These are phyloP conservation scores for Hylaeus anthracinus DNA, from an alignment of 1,140 invertebrate species.

Conservation along the genomic window DNA sequence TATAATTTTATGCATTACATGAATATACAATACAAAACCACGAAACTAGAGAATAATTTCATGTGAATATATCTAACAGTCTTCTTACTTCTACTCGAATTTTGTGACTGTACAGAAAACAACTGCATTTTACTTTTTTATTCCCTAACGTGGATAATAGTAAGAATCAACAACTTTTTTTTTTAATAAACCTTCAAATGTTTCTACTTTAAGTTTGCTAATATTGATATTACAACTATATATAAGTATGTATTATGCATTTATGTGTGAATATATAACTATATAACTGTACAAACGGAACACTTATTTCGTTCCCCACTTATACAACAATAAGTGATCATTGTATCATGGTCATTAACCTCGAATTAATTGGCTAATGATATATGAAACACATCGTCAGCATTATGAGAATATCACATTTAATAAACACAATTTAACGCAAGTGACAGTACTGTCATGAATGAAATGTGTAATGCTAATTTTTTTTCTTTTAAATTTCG, in stretches of 20 bases:
- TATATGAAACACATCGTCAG: slow-evolving; percentile 59
- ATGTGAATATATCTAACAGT: slow-evolving; percentile 59
- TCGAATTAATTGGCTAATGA: slow-evolving; percentile 53
- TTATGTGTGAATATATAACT: slow-evolving; percentile 63
- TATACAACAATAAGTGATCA: slow-evolving; percentile 55
- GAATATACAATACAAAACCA: slow-evolving; percentile 60
- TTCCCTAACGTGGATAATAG: slow-evolving; percentile 67
- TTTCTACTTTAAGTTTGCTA: slow-evolving; percentile 69
- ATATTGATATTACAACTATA: slow-evolving; percentile 68
- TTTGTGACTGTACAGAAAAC: slow-evolving; percentile 71
- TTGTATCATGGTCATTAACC: slow-evolving; percentile 46
- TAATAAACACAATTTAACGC: slow-evolving; percentile 3
- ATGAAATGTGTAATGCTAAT: not conserved
- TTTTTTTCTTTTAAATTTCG: not conserved
- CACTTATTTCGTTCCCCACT: slow-evolving; percentile 59
- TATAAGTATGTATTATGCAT: slow-evolving; percentile 67
- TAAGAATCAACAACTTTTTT: slow-evolving; percentile 70
- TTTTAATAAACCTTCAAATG: slow-evolving; percentile 69
- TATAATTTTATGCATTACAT: slow-evolving; percentile 38
- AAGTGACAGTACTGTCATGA: not conserved
- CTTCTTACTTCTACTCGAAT: slow-evolving; percentile 64
- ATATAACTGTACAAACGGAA: slow-evolving; percentile 76
- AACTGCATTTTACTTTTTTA: slow-evolving; percentile 61
- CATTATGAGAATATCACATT: slow-evolving; percentile 39
- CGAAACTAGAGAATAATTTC: slow-evolving; percentile 43